phyloP scores from a whole-genome alignment of 37 sponge, comb jelly and placozoan genomes.

The Tethya wilhelma region DNA sequence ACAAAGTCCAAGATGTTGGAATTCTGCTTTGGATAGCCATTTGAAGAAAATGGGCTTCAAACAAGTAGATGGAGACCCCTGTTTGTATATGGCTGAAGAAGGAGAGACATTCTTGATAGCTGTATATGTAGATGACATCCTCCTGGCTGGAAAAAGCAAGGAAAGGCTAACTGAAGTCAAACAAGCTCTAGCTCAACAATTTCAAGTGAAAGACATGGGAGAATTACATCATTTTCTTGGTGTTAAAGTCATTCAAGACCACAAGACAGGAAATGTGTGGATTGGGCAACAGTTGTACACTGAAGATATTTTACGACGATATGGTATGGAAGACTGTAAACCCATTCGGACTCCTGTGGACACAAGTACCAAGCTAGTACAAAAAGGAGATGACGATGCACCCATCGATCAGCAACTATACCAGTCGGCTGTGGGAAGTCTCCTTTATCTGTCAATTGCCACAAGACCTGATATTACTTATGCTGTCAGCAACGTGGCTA shows the following conservation, averaged over 20 bases:
- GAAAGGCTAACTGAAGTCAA: slow-evolving; percentile 32
- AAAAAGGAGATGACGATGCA: slow-evolving; percentile 16
- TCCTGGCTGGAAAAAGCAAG: slow-evolving; percentile 38
- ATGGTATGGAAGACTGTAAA: slow-evolving; percentile 48
- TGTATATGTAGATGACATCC: slow-evolving; percentile 30
- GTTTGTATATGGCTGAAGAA: slow-evolving; percentile 21
- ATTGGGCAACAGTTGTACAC: slow-evolving; percentile 38
- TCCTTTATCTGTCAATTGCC: slow-evolving; percentile 33
- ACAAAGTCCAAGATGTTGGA: slow-evolving; percentile 64
- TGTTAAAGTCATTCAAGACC: slow-evolving; percentile 40
- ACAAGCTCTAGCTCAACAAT: slow-evolving; percentile 27
- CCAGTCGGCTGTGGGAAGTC: slow-evolving; percentile 47
- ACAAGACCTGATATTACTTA: slow-evolving; percentile 47
- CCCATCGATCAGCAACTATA: slow-evolving; percentile 22
- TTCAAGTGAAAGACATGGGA: slow-evolving; percentile 57
- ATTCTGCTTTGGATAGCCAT: slow-evolving; percentile 38
- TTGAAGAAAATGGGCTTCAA: slow-evolving; percentile 54
- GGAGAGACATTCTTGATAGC: slow-evolving; percentile 23
- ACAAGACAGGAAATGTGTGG: slow-evolving; percentile 23
- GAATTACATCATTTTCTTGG: slow-evolving; percentile 47
- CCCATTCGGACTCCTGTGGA: slow-evolving; percentile 45
- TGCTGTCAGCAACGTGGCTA: slow-evolving; percentile 42
- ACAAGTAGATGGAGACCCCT: slow-evolving; percentile 61
- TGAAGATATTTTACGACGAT: slow-evolving; percentile 18
- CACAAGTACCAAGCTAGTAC: slow-evolving; percentile 35